Base-by-base conservation (phyloP, 2,797 vertebrate species). In the Gambusia yucatana region DNA sequence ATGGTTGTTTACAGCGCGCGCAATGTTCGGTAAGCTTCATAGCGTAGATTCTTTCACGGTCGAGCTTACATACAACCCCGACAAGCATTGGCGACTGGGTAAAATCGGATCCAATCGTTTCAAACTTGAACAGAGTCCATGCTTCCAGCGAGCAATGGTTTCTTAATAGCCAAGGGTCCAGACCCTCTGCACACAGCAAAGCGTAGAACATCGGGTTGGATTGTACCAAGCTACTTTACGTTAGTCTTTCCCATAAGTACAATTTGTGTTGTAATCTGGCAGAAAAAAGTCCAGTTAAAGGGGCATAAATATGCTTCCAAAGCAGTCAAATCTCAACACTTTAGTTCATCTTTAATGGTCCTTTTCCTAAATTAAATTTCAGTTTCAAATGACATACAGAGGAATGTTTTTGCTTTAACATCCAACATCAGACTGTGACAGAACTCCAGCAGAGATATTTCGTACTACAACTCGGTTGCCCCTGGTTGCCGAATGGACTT, bases 381-480 rank as follows among this genome's bases (percentile, higher is more conserved):
- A 84, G 72, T 73, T 67, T 73, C 9, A 82, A 63, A 25, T 77
- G 28, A 65, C 16, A 44, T 59, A 73, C 63, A 77, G 30, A 71
- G 16, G 70, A 72, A 63, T 33, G 6, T 48, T 72, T 67, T 74
- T 36, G 1, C 78, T 88, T 87, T 78, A 77, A 80, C 77, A 74
- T 89, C 67, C 84, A 78, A 90, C 82, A 84, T 78, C 69, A 82
- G 72, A 77, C 59, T 75, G 78, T 88, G 75, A 85, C 87, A 92
- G 81, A 84, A 72, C 75, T 76, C 74, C 78, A 80, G 90, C 88
- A 88, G 87, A 90, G 87, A 72, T 92, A 95, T 89, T 93, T 87
- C 91, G 92, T 1, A 90, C 78, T 77, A 7, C 14, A 69, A 46
- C 41, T 33, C 77, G 70, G 85, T 50, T 87, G 84, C 83, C 92